Evolutionary conservation across 2,797 vertebrate genomes (phyloP).

Genomic region (Diglossa cyanea): DNA sequence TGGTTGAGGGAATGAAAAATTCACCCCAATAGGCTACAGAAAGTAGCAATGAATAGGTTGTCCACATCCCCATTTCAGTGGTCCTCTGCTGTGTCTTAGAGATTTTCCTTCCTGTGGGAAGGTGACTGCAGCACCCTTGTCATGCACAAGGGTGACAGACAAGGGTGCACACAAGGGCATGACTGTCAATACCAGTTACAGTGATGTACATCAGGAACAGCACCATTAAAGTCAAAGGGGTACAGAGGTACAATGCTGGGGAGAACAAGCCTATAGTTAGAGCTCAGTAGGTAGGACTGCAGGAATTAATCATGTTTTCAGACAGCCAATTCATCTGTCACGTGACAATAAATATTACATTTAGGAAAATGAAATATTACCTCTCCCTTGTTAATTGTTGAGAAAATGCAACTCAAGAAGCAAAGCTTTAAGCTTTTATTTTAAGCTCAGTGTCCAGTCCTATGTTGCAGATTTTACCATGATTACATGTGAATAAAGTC

Average conservation of each 20-base stretch:
- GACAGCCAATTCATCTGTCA: neutral
- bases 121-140: neutral
- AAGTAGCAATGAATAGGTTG: neutral
- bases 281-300: neutral
- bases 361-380: neutral
- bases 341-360: neutral
- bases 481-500: neutral
- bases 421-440: slow-evolving; percentile 1
- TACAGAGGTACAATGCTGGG: neutral
- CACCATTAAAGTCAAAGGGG: neutral
- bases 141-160: neutral
- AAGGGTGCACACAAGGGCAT: neutral
- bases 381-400: neutral
- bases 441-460: neutral
- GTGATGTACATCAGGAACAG: neutral
- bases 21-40: neutral
- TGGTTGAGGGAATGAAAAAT: neutral
- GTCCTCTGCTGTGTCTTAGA: neutral
- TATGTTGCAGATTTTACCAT: slow-evolving; percentile 36
- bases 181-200: neutral
- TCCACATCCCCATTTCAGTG: neutral
- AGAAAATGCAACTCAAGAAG: neutral
- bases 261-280: neutral
- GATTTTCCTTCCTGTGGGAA: neutral
- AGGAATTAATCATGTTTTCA: neutral